Conservation (phyloP, 2,888 invertebrate species). For the Macrosoma leucophasiata region DNA sequence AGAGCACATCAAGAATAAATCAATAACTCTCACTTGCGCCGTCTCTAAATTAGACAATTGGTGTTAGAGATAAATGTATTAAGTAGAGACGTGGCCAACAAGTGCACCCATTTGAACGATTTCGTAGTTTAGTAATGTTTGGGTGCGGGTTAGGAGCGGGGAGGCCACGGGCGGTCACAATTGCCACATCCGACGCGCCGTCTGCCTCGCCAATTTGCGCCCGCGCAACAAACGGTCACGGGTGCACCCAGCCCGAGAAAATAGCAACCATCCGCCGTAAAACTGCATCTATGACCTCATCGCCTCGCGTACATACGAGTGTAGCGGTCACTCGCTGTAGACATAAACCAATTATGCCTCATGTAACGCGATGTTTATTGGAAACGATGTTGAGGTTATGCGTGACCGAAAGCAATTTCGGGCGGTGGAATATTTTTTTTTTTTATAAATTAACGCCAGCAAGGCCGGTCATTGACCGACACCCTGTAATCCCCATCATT, state of each 20-base stretch:
- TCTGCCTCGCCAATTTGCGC: slow-evolving; percentile 55
- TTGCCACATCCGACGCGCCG: slow-evolving; percentile 66
- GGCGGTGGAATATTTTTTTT: too few relatives aligned
- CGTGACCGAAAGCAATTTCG: slow-evolving; percentile 13
- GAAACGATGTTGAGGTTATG: too few relatives aligned
- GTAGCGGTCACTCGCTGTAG: slow-evolving; percentile 36
- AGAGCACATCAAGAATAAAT: too few relatives aligned
- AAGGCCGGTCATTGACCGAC: slow-evolving; percentile 54
- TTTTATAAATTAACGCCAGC: slow-evolving; percentile 42
- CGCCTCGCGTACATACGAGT: slow-evolving; percentile 27
- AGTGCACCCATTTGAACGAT: too few relatives aligned
- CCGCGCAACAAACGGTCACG: slow-evolving; percentile 35
- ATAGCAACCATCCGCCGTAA: slow-evolving; percentile 29
- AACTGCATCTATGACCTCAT: slow-evolving; percentile 61
- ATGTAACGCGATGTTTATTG: too few relatives aligned
- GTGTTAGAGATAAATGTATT: background rate
- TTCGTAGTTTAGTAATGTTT: slow-evolving; percentile 28
- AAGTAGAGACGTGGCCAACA: too few relatives aligned
- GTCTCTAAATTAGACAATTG: too few relatives aligned
- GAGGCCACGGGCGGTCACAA: slow-evolving; percentile 32
- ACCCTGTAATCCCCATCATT: slow-evolving; percentile 36
- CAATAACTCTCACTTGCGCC: too few relatives aligned
- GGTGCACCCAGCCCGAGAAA: slow-evolving; percentile 4
- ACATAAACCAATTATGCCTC: slow-evolving; percentile 11
- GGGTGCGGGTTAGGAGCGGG: slow-evolving; percentile 32